These are phyloP conservation scores for Diprion similis DNA, from an alignment of 1,140 invertebrate species.

Conservation along the genomic window DNA sequence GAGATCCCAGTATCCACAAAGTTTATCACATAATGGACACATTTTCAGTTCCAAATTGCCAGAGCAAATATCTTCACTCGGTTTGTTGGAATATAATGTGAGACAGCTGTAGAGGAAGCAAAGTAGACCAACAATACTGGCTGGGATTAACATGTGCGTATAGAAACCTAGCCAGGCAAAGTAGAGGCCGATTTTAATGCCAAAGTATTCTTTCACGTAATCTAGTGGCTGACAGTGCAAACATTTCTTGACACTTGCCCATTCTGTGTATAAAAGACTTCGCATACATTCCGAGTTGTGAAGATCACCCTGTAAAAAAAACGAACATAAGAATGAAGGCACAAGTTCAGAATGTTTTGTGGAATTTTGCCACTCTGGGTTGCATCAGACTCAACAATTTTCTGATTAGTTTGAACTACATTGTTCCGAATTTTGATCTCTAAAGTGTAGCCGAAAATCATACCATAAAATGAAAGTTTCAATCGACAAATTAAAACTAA, in stretches of 20 bases:
- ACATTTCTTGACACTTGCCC: constrained; percentile 83
- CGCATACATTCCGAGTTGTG: constrained; percentile 72
- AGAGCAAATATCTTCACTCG: constrained; percentile 86
- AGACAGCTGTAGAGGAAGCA: constrained; percentile 83
- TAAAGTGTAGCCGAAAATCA: too few species aligned
- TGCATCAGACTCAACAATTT: too few species aligned
- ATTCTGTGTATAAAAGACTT: constrained; percentile 83
- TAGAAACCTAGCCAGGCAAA: constrained; percentile 99
- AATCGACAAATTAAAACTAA: background rate
- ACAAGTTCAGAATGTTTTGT: too few species aligned
- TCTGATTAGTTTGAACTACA: too few species aligned
- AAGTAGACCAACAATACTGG: constrained; percentile 81
- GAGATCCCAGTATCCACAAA: constrained; percentile 89
- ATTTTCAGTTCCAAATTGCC: constrained; percentile 68
- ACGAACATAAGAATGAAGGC: too few species aligned
- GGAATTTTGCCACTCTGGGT: too few species aligned
- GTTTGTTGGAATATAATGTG: constrained; percentile 75
- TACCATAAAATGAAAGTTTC: too few species aligned
- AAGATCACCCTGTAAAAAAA: constrained; percentile 71
- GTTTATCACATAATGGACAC: constrained; percentile 86
- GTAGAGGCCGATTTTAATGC: constrained; percentile 92
- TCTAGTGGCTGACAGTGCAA: constrained; percentile 89
- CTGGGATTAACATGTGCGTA: constrained; percentile 89
- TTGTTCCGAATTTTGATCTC: too few species aligned
- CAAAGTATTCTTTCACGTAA: constrained; percentile 90